A percentile compares a stretch with the other conserved stretches of the same genome.
phyloP scores from a whole-genome alignment of 2,113 vertebrate species.

The Crypturellus undulatus region DNA sequence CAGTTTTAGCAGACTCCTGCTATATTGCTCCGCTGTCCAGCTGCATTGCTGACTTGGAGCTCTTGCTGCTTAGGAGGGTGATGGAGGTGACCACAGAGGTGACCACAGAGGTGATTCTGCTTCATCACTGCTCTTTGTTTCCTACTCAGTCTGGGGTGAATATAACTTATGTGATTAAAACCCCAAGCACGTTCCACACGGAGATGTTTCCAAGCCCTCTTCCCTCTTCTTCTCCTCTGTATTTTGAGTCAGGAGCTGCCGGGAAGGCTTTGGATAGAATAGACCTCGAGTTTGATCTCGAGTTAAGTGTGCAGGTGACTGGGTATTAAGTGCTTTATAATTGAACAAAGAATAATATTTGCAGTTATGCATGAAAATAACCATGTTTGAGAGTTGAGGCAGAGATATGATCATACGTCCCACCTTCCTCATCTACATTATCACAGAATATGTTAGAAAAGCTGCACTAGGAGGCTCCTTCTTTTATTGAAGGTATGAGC shows the following conservation, averaged over 20 bases:
- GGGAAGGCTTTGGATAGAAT: not conserved
- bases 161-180: not conserved
- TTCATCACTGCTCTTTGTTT: slow-evolving; percentile 27
- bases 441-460: not conserved
- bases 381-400: not conserved
- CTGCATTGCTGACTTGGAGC: slow-evolving; percentile 24
- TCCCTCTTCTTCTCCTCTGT: not conserved
- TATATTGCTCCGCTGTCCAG: not conserved
- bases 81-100: not conserved
- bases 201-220: not conserved
- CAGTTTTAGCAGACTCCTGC: not conserved
- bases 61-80: not conserved
- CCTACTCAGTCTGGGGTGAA: not conserved
- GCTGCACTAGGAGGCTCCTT: not conserved
- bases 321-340: not conserved
- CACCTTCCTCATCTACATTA: not conserved
- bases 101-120: not conserved
- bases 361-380: not conserved
- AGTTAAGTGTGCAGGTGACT: not conserved
- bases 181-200: accelerated
- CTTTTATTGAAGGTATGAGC: not conserved
- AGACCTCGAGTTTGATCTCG: not conserved
- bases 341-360: not conserved
- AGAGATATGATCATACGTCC: not conserved
- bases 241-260: not conserved